phyloP scores from a whole-genome alignment of 2,888 invertebrate genomes.

The Clitarchus hookeri region DNA sequence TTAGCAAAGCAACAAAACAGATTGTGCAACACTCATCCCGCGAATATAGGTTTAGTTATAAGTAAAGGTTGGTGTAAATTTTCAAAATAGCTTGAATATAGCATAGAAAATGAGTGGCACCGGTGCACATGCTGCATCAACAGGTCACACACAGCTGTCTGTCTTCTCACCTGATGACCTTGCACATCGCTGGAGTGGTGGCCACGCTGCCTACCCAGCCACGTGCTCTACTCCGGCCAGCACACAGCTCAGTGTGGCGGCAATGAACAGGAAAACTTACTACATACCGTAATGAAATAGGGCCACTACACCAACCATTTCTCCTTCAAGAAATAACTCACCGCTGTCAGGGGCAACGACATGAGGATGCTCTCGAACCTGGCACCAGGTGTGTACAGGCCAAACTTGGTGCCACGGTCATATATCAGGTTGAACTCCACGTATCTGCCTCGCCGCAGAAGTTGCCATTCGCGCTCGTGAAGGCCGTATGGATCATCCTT shows the following conservation, averaged over 20 bases:
- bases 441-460: conserved; percentile 88
- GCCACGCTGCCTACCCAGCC: too few relatives aligned
- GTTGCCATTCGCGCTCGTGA: conserved; percentile 87
- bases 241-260: conserved; percentile 38
- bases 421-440: conserved; percentile 98
- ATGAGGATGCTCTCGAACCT: conserved; percentile 95
- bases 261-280: background rate
- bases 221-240: conserved; percentile 45
- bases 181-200: too few relatives aligned
- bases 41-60: too few relatives aligned
- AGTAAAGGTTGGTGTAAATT: too few relatives aligned
- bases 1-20: too few relatives aligned
- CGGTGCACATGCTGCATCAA: too few relatives aligned
- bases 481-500: conserved; percentile 80
- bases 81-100: too few relatives aligned
- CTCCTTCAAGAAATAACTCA: conserved; percentile 57
- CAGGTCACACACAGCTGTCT: too few relatives aligned
- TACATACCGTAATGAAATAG: background rate
- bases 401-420: conserved; percentile 97
- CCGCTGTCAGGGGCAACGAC: conserved; percentile 91
- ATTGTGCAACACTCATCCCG: too few relatives aligned
- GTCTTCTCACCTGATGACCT: too few relatives aligned
- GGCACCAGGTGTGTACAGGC: conserved; percentile 91
- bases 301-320: background rate
- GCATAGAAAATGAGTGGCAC: too few relatives aligned